phyloP scores from a whole-genome alignment of 2,113 vertebrate species.

The Siphamia tubifer region DNA sequence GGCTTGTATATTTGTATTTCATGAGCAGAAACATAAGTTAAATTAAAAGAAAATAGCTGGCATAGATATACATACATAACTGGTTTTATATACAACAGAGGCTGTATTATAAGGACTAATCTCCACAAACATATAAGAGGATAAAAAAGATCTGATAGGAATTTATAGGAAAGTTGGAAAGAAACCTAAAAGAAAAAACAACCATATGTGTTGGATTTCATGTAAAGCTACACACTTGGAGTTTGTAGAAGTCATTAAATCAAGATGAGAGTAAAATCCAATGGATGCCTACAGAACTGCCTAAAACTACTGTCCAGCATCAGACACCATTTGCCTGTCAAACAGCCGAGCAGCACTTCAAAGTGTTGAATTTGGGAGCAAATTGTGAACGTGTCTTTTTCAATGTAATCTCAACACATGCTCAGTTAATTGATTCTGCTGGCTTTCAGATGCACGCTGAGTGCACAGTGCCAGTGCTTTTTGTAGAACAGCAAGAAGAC shows the following conservation, averaged over 20 bases:
- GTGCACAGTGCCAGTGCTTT: neutral
- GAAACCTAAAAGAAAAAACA: too few relatives aligned
- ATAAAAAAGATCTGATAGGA: too few relatives aligned
- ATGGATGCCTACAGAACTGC: neutral
- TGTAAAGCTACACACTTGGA: conserved; percentile 1
- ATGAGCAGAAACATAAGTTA: too few relatives aligned
- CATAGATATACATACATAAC: too few relatives aligned
- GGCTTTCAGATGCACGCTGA: conserved; percentile 22
- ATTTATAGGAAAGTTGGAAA: too few relatives aligned
- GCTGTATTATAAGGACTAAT: too few relatives aligned
- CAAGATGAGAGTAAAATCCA: neutral
- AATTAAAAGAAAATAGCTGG: too few relatives aligned
- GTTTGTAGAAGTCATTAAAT: neutral
- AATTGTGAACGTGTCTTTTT: conserved; percentile 43
- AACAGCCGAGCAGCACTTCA: conserved; percentile 50
- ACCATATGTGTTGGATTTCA: neutral
- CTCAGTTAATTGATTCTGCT: conserved; percentile 53
- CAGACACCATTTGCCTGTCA: conserved; percentile 41
- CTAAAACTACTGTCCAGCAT: conserved; percentile 1
- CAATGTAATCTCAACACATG: conserved; percentile 36
- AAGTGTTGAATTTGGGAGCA: conserved; percentile 37
- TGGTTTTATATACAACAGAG: too few relatives aligned
- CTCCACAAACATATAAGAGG: too few relatives aligned
- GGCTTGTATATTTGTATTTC: too few relatives aligned
- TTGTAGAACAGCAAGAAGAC: conserved; percentile 11